Evolutionary conservation across 2,888 invertebrate genomes (phyloP).

Genomic region (Lasioglossum morio): DNA sequence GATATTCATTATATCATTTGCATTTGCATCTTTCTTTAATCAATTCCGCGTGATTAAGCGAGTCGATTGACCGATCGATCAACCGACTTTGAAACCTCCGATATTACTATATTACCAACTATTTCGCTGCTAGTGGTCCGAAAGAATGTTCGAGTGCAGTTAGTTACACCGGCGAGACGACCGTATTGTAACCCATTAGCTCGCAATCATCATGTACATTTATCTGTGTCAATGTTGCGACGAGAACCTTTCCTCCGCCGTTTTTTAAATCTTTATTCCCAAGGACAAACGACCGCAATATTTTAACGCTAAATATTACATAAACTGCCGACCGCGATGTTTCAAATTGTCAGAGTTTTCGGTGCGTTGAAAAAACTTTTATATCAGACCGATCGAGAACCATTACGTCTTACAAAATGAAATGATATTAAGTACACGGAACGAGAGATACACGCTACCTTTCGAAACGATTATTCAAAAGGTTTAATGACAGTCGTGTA

Average conservation of each 20-base stretch:
- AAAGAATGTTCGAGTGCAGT: constrained; percentile 9
- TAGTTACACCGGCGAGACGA: not conserved
- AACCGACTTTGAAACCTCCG: not conserved
- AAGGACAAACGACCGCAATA: not conserved
- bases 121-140: not conserved
- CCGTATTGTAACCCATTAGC: not conserved
- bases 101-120: not conserved
- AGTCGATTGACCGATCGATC: not conserved
- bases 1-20: not conserved
- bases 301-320: not conserved
- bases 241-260: not conserved
- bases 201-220: not conserved
- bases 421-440: not conserved
- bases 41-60: not conserved
- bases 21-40: constrained; percentile 2
- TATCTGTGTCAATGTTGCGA: constrained; percentile 1
- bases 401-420: not conserved
- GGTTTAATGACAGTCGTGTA: not conserved
- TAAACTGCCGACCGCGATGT: not conserved
- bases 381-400: not conserved
- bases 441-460: not conserved
- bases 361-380: not conserved
- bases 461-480: not conserved
- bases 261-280: not conserved
- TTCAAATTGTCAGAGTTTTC: not conserved